Percentiles rank a stretch among this genome's conserved stretches.
Evolutionary conservation across 2,797 vertebrate genomes (phyloP).

Genomic region (Coreius guichenoti): DNA sequence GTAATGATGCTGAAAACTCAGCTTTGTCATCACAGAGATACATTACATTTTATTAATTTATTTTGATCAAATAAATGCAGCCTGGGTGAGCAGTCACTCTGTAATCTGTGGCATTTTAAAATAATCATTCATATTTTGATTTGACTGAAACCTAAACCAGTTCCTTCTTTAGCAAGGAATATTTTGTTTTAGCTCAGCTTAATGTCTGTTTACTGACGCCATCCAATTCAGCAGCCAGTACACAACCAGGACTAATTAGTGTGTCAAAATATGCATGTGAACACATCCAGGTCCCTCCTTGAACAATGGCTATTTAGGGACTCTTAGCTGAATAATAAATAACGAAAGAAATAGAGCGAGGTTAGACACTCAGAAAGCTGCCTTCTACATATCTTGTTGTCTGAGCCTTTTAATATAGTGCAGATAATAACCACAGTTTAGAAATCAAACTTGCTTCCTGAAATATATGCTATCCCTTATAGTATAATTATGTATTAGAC

Average conservation of each 20-base stretch:
- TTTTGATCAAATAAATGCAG: not conserved
- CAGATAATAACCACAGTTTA: not conserved
- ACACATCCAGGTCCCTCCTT: slow-evolving; percentile 11
- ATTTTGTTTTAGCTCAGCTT: not conserved
- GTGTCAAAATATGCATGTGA: slow-evolving; percentile 7
- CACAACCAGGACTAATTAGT: slow-evolving; percentile 3
- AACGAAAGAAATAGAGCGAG: not conserved
- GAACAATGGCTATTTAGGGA: slow-evolving; percentile 30
- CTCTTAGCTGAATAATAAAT: slow-evolving; percentile 33
- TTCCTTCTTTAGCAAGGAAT: not conserved
- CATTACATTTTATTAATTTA: not conserved
- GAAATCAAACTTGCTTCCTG: not conserved
- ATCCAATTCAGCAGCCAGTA: slow-evolving; percentile 10
- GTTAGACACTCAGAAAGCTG: not conserved
- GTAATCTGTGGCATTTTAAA: not conserved
- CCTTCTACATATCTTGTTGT: not conserved
- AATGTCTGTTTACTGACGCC: not conserved
- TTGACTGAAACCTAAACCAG: not conserved
- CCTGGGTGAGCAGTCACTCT: not conserved
- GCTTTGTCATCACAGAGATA: not conserved
- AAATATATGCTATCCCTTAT: not conserved
- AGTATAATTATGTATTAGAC: not conserved
- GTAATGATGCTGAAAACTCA: not conserved
- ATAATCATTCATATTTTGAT: not conserved
- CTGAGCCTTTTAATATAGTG: not conserved